These are phyloP conservation scores for Salvelinus namaycush DNA, from an alignment of 2,113 vertebrate species.

Conservation along the genomic window DNA sequence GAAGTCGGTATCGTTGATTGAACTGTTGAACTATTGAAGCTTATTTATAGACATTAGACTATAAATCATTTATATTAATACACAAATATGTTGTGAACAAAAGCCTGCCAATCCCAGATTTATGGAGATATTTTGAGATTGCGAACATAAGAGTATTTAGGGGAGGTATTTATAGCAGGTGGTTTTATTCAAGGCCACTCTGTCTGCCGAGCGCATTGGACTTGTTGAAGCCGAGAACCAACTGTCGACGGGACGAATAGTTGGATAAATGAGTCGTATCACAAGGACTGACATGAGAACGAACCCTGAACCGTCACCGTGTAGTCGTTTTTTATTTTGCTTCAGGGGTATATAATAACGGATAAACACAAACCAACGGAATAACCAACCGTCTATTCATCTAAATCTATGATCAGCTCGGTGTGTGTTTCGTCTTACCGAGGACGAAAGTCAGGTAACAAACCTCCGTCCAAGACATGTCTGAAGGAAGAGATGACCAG, in stretches of 20 bases:
- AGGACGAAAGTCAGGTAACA: constrained; percentile 98
- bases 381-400: constrained; percentile 43
- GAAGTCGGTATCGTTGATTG: not conserved
- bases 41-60: not conserved
- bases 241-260: not conserved
- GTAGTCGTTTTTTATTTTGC: constrained; percentile 23
- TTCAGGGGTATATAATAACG: constrained; percentile 2
- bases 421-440: constrained; percentile 99
- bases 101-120: not conserved
- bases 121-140: not conserved
- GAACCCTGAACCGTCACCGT: not conserved
- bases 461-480: constrained; percentile 98
- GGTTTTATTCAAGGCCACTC: constrained; percentile 47
- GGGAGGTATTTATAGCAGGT: constrained; percentile 62
- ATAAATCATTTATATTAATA: not conserved
- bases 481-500: constrained; percentile 96
- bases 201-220: not conserved
- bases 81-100: not conserved
- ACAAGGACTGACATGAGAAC: constrained; percentile 36
- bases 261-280: constrained; percentile 23
- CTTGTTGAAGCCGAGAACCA: constrained; percentile 5
- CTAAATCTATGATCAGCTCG: constrained; percentile 94
- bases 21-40: not conserved
- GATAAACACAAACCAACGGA: constrained; percentile 24
- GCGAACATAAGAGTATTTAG: not conserved